These are phyloP conservation scores for Adelphocoris suturalis DNA, from an alignment of 2,888 invertebrate genomes.

Conservation along the genomic window DNA sequence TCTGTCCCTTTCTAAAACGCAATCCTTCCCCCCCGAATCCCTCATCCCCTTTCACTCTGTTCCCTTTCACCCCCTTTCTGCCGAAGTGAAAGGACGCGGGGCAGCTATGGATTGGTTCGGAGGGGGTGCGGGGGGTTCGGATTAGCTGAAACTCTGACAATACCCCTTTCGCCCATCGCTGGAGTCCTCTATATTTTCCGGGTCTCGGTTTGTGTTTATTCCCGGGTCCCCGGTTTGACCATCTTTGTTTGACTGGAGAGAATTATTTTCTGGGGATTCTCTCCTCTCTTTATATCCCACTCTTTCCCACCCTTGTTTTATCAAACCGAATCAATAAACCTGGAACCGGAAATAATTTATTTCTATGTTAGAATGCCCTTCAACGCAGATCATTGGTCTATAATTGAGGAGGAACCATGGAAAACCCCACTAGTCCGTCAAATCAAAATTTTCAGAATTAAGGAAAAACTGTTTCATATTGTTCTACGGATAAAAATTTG, in stretches of 20 bases:
- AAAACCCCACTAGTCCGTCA: no score
- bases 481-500: no score
- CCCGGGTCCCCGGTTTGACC: constrained; percentile 17
- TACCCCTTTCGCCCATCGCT: constrained; percentile 6
- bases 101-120: background rate
- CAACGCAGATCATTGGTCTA: no score
- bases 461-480: no score
- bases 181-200: constrained; percentile 58
- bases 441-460: no score
- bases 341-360: background rate
- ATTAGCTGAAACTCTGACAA: constrained; percentile 63
- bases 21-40: background rate
- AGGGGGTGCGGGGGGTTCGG: constrained; percentile 14
- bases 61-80: background rate
- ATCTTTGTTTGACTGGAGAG: constrained; percentile 58
- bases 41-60: constrained; percentile 1
- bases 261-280: constrained; percentile 34
- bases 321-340: constrained; percentile 33
- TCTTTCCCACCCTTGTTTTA: background rate
- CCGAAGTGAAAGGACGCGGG: constrained; percentile 10
- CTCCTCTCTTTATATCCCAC: background rate
- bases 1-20: constrained; percentile 48
- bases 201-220: constrained; percentile 65
- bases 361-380: no score
- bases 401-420: no score